Conservation (phyloP, 2,113 vertebrate genomes). For the Silurus glanis region DNA sequence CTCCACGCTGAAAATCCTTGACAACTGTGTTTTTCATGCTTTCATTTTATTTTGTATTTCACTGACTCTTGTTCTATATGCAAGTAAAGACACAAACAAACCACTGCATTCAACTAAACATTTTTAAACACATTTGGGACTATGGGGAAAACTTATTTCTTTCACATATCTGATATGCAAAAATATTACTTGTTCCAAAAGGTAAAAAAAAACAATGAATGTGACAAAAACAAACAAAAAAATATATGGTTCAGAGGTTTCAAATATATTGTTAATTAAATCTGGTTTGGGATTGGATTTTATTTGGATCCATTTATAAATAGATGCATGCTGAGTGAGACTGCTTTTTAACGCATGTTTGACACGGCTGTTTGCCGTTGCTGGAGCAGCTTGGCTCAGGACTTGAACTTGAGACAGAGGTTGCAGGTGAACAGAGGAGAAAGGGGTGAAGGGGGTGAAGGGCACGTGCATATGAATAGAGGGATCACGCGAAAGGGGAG, state of each 20-base stretch:
- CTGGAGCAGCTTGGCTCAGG: constrained; percentile 52
- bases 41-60: not conserved
- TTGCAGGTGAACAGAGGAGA: constrained; percentile 66
- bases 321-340: not conserved
- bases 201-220: no score
- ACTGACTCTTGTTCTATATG: not conserved
- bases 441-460: constrained; percentile 62
- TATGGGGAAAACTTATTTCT: no score
- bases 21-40: not conserved
- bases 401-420: constrained; percentile 79
- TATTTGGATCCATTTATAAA: not conserved
- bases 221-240: no score
- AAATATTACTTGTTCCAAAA: no score
- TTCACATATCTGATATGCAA: no score
- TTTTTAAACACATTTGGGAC: not conserved
- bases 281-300: not conserved
- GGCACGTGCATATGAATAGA: constrained; percentile 71
- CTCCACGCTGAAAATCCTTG: constrained; percentile 9
- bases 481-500: constrained; percentile 50
- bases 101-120: not conserved
- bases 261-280: not conserved
- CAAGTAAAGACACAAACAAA: not conserved
- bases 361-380: constrained; percentile 27
- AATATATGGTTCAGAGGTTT: not conserved
- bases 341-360: no score